Percentiles rank a stretch among this genome's conserved stretches.
phyloP scores from a whole-genome alignment of 1,140 invertebrate species.

The Drosophila sturtevanti region DNA sequence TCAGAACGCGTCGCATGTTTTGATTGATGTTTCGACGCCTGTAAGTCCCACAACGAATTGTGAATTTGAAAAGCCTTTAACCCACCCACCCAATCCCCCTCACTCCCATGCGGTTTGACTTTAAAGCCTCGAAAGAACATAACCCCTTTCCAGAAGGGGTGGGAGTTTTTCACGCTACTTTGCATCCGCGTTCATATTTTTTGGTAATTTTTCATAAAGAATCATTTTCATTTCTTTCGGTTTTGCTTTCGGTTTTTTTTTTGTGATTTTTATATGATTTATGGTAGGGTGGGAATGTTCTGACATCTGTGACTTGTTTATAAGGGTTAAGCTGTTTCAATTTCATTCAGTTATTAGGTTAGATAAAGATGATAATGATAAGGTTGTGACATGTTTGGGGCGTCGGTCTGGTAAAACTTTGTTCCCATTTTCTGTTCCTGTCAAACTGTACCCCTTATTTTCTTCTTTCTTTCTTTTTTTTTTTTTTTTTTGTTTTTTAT shows the following conservation, averaged over 20 bases:
- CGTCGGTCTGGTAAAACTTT: neutral
- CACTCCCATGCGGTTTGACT: slow-evolving; percentile 56
- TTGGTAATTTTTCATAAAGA: slow-evolving; percentile 64
- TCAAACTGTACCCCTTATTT: slow-evolving; percentile 28
- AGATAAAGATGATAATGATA: slow-evolving; percentile 73
- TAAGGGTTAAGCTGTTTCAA: slow-evolving; percentile 80
- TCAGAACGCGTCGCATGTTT: slow-evolving; percentile 49
- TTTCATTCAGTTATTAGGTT: slow-evolving; percentile 74
- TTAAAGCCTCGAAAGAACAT: slow-evolving; percentile 10
- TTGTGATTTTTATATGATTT: slow-evolving; percentile 49
- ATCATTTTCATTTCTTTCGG: slow-evolving; percentile 46
- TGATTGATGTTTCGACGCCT: slow-evolving; percentile 72
- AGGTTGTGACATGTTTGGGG: slow-evolving; percentile 67
- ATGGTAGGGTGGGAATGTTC: slow-evolving; percentile 52
- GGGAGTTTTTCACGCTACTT: slow-evolving; percentile 38
- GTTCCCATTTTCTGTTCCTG: slow-evolving; percentile 5
- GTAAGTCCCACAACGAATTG: slow-evolving; percentile 61
- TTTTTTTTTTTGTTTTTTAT: neutral
- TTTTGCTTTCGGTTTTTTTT: slow-evolving; percentile 9
- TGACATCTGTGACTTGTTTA: slow-evolving; percentile 66
- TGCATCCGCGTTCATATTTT: slow-evolving; percentile 69
- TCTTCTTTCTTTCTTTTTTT: neutral
- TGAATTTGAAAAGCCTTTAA: slow-evolving; percentile 5
- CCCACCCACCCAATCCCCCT: slow-evolving; percentile 7
- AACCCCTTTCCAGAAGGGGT: slow-evolving; percentile 5